phyloP scores from a whole-genome alignment of 2,113 vertebrate species.

The Protomyctophum bolini region DNA sequence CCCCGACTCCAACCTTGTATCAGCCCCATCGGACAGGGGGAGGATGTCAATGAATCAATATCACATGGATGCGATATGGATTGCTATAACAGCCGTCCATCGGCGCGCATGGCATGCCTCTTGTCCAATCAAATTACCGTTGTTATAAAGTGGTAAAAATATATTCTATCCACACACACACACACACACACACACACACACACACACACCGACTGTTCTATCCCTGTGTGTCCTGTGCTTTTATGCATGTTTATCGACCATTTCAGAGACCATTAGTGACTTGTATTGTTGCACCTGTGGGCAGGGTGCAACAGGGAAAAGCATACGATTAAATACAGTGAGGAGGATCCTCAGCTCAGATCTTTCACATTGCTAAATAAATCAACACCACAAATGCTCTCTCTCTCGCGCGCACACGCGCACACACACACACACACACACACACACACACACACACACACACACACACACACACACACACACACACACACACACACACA shows the following conservation, averaged over 20 bases:
- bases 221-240: conserved; percentile 5
- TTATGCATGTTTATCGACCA: conserved; percentile 34
- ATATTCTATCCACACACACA: background rate
- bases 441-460: background rate
- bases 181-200: background rate
- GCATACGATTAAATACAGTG: conserved; percentile 30
- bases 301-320: conserved; percentile 13
- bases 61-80: too few relatives aligned
- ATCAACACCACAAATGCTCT: conserved; percentile 24
- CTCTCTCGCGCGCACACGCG: background rate
- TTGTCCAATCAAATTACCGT: too few relatives aligned
- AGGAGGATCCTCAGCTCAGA: background rate
- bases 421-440: background rate
- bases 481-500: background rate
- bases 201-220: conserved; percentile 10
- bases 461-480: background rate
- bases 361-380: conserved; percentile 28
- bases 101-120: too few relatives aligned
- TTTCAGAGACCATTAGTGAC: conserved; percentile 48
- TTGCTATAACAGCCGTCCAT: too few relatives aligned
- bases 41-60: too few relatives aligned
- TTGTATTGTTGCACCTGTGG: conserved; percentile 29
- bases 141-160: too few relatives aligned
- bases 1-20: too few relatives aligned
- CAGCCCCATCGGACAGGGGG: too few relatives aligned